Conservation (phyloP, 2,797 vertebrate species). For the Selene dorsalis region DNA sequence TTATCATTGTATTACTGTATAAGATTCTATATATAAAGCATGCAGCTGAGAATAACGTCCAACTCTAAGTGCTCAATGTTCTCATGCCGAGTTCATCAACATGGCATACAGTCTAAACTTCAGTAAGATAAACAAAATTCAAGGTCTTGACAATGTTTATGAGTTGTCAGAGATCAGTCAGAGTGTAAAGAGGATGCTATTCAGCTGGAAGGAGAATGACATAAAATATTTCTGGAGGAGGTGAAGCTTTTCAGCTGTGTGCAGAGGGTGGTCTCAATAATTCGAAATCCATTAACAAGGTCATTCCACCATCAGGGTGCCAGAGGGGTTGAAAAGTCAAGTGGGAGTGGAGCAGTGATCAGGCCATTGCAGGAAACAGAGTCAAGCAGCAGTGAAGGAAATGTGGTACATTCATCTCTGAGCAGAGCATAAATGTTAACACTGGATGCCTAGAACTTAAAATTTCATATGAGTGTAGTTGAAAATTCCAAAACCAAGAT, state of each 20-base stretch:
- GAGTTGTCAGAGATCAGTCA: neutral
- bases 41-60: neutral
- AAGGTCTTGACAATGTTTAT: neutral
- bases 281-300: neutral
- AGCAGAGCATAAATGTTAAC: neutral
- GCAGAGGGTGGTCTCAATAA: conserved; percentile 10
- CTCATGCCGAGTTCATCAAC: neutral
- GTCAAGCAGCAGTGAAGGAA: neutral
- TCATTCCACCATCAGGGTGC: neutral
- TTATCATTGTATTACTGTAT: too few relatives aligned
- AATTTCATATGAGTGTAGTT: neutral
- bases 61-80: neutral
- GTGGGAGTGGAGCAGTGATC: neutral
- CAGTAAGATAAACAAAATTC: neutral
- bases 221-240: conserved; percentile 1
- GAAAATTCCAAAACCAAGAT: conserved; percentile 1
- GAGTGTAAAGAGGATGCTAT: neutral
- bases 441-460: neutral
- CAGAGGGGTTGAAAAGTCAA: conserved; percentile 23
- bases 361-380: neutral
- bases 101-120: neutral
- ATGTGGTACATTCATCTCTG: neutral
- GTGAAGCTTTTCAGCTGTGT: neutral
- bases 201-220: neutral
- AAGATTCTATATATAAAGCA: neutral